Percentiles rank a stretch among this genome's conserved stretches.
Evolutionary conservation across 1,140 invertebrate species (phyloP).

Genomic region (Heliconius hermathena): DNA sequence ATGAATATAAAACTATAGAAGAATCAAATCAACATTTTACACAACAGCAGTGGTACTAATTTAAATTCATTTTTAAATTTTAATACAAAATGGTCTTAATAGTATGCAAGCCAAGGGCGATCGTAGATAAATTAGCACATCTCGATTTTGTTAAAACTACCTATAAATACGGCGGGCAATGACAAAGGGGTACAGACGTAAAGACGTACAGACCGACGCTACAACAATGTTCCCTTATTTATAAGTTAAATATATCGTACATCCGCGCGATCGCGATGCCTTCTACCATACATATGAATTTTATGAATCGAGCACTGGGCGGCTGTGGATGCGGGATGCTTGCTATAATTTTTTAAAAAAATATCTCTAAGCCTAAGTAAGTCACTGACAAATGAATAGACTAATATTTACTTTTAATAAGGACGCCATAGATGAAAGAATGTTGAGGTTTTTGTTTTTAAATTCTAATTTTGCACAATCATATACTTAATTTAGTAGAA

Average conservation of each 20-base stretch:
- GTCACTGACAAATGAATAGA: too few relatives aligned
- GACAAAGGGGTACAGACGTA: conserved; percentile 63
- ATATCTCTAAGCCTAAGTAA: too few relatives aligned
- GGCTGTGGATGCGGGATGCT: conserved; percentile 47
- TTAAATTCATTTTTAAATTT: conserved; percentile 17
- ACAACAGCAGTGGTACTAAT: background rate
- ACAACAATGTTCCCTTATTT: conserved; percentile 69
- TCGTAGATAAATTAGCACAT: conserved; percentile 54
- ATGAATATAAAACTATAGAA: too few relatives aligned
- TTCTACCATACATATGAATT: conserved; percentile 77
- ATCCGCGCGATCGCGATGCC: conserved; percentile 60
- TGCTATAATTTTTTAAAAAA: conserved; percentile 27
- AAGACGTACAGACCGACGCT: conserved; percentile 42
- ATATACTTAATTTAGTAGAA: too few relatives aligned
- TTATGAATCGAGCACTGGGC: conserved; percentile 63
- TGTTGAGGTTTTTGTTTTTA: too few relatives aligned
- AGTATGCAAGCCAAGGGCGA: conserved; percentile 33
- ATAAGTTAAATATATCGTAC: conserved; percentile 72
- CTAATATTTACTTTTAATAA: too few relatives aligned
- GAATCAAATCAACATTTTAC: background rate
- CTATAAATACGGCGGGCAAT: conserved; percentile 61
- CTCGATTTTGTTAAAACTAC: conserved; percentile 51
- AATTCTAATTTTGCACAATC: too few relatives aligned
- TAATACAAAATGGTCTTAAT: conserved; percentile 19
- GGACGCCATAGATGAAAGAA: too few relatives aligned